Evolutionary conservation across 2,888 invertebrate species (phyloP).

Genomic region (Netelia virgata): DNA sequence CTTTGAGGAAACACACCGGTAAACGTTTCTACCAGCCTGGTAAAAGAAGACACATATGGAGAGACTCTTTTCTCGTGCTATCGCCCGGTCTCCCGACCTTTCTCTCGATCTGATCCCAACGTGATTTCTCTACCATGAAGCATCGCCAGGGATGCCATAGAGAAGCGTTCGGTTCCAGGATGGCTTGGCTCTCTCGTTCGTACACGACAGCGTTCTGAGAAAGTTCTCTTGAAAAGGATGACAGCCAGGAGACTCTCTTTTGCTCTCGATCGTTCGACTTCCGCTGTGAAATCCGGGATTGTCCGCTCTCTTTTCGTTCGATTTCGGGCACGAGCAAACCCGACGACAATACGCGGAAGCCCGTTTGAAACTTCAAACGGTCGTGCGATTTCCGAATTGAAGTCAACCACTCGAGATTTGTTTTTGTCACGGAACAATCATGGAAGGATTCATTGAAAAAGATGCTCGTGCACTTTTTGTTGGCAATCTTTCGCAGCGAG

Average conservation of each 20-base stretch:
- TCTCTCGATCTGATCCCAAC: constrained; percentile 35
- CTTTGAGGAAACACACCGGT: constrained; percentile 41
- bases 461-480: too few relatives aligned
- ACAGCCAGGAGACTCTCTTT: constrained; percentile 28
- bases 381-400: constrained; percentile 2
- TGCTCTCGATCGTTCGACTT: constrained; percentile 45
- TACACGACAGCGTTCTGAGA: constrained; percentile 24
- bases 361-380: neutral
- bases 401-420: too few relatives aligned
- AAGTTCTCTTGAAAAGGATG: constrained; percentile 42
- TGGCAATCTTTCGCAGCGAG: too few relatives aligned
- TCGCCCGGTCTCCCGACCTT: constrained; percentile 9
- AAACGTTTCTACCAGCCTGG: constrained; percentile 46
- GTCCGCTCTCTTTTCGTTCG: neutral
- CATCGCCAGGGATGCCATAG: constrained; percentile 8
- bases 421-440: too few relatives aligned
- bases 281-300: constrained; percentile 42
- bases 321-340: constrained; percentile 28
- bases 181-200: constrained; percentile 9
- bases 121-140: constrained; percentile 20
- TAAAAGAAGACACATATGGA: constrained; percentile 15
- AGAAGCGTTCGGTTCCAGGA: constrained; percentile 4
- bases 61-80: constrained; percentile 45
- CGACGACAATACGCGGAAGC: neutral
- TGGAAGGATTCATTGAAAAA: too few relatives aligned